Conservation (phyloP, 92 coral and sea anemone genomes). For the Diadumene lineata region DNA sequence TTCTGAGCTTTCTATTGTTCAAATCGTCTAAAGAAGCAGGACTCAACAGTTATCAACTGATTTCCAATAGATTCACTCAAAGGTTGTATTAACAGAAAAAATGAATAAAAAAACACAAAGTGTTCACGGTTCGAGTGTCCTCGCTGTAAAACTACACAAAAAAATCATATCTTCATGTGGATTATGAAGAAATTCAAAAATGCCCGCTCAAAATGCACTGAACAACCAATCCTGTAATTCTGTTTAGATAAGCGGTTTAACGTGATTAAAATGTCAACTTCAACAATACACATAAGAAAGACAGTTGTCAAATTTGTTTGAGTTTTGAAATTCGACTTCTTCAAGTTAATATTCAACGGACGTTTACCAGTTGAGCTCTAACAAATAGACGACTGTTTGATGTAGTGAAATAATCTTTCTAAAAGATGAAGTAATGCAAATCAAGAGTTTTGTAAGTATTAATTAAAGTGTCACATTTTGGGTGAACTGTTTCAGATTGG, state of each 20-base stretch:
- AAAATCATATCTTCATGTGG: too few relatives aligned
- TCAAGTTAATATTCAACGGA: background rate
- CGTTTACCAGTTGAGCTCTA: background rate
- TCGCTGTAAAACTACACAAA: too few relatives aligned
- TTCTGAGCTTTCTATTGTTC: too few relatives aligned
- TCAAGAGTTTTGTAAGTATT: background rate
- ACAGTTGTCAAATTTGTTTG: constrained; percentile 5
- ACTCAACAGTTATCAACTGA: too few relatives aligned
- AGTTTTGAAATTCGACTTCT: constrained; percentile 24
- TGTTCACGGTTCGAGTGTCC: too few relatives aligned
- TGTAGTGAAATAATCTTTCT: background rate
- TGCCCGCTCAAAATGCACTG: background rate
- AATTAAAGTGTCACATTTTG: background rate
- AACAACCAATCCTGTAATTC: constrained; percentile 7
- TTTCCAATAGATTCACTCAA: too few relatives aligned
- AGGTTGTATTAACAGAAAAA: too few relatives aligned
- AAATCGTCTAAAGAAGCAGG: too few relatives aligned
- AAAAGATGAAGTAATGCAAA: background rate
- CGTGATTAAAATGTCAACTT: constrained; percentile 13
- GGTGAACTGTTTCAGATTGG: background rate
- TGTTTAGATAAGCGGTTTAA: constrained; percentile 17
- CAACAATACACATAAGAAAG: constrained; percentile 5
- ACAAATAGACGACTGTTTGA: background rate
- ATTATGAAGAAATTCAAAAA: constrained; percentile 1
- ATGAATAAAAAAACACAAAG: too few relatives aligned